Conservation (phyloP, 35 echinoderm and acorn worm genomes). For the Ophiothrix spiculata region DNA sequence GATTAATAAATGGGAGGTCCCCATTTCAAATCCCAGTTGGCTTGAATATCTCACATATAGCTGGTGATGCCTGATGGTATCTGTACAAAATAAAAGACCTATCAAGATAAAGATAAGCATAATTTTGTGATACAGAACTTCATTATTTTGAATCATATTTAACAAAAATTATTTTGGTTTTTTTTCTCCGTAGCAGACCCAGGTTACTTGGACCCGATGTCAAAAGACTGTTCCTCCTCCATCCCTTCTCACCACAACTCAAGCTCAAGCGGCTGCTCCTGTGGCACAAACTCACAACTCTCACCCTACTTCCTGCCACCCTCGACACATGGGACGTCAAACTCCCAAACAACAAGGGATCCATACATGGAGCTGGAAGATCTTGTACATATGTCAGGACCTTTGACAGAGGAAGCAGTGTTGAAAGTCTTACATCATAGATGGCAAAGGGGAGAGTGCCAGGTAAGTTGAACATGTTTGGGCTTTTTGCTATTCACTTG, state of each 20-base stretch:
- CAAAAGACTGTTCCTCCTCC: background rate
- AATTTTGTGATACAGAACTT: too few relatives aligned
- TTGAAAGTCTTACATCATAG: slow-evolving; percentile 60
- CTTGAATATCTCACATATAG: too few relatives aligned
- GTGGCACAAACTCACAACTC: background rate
- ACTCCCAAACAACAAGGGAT: slow-evolving; percentile 1
- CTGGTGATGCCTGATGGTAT: too few relatives aligned
- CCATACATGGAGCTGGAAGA: slow-evolving; percentile 41
- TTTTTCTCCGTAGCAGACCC: slow-evolving; percentile 11
- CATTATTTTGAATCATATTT: too few relatives aligned
- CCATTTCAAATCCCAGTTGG: too few relatives aligned
- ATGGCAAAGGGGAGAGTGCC: slow-evolving; percentile 68
- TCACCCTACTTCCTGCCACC: slow-evolving; percentile 12
- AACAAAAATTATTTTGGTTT: background rate
- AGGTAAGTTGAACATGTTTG: too few relatives aligned
- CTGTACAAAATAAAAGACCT: too few relatives aligned
- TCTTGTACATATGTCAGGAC: slow-evolving; percentile 71
- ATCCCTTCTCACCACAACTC: slow-evolving; percentile 21
- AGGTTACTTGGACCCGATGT: background rate
- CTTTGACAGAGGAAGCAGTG: slow-evolving; percentile 76
- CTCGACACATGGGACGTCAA: background rate
- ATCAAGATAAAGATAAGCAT: too few relatives aligned
- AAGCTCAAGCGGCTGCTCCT: slow-evolving; percentile 20
- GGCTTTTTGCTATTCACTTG: too few relatives aligned
- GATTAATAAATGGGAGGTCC: too few relatives aligned